Conservation (phyloP, 2,797 vertebrate species). For the Philypnodon macrostomus region DNA sequence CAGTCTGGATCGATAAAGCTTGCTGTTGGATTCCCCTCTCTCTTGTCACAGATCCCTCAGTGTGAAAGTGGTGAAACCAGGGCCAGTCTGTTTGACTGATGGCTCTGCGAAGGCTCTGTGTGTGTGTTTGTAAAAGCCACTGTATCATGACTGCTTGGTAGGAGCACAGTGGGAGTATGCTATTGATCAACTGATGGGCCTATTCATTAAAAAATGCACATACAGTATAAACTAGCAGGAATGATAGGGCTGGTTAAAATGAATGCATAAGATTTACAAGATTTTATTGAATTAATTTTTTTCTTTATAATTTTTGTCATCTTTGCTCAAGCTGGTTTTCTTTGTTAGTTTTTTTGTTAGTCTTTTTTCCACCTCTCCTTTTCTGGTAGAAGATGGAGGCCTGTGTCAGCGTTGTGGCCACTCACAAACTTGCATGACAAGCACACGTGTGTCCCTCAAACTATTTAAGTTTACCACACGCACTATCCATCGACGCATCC, state of each 20-base stretch:
- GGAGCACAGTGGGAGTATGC: slow-evolving; percentile 48
- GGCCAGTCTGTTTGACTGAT: slow-evolving; percentile 62
- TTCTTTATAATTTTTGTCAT: too few species aligned
- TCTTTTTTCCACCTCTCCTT: too few species aligned
- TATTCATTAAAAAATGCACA: slow-evolving; percentile 61
- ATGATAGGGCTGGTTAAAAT: too few species aligned
- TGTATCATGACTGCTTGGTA: slow-evolving; percentile 47
- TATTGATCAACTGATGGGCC: slow-evolving; percentile 61
- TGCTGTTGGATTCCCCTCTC: slow-evolving; percentile 77
- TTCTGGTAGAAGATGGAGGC: slow-evolving; percentile 66
- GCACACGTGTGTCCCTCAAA: slow-evolving; percentile 17
- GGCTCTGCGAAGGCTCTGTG: slow-evolving; percentile 27
- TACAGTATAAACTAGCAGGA: slow-evolving; percentile 31
- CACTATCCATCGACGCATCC: slow-evolving; percentile 35
- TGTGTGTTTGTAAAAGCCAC: slow-evolving; percentile 43
- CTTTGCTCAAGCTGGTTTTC: too few species aligned
- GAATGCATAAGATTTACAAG: neutral
- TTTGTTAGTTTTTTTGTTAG: too few species aligned
- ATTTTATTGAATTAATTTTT: too few species aligned
- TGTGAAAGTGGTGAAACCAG: slow-evolving; percentile 61
- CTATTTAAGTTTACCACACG: slow-evolving; percentile 21
- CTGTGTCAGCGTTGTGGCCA: slow-evolving; percentile 51
- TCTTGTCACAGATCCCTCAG: slow-evolving; percentile 73
- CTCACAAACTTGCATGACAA: slow-evolving; percentile 12
- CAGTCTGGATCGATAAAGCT: slow-evolving; percentile 78